Evolutionary conservation across 2,113 vertebrate genomes (phyloP).

Genomic region (Sinocyclocheilus rhinocerous): DNA sequence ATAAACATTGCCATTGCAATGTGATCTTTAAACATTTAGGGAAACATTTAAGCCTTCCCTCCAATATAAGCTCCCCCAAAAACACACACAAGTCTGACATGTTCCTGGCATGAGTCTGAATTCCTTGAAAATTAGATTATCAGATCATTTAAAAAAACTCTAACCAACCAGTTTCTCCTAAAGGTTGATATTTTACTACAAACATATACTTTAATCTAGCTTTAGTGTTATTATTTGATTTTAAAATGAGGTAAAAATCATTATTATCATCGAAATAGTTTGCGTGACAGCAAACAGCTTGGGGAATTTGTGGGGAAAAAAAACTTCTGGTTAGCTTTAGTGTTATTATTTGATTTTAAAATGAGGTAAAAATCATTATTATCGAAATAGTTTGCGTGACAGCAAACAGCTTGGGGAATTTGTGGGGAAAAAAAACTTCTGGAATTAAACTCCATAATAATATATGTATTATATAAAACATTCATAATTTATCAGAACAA

Average conservation of each 20-base stretch:
- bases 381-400: not conserved
- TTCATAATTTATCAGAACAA: not conserved
- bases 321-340: not conserved
- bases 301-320: not conserved
- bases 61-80: no score
- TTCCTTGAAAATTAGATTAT: constrained; percentile 68
- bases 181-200: not conserved
- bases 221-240: not conserved
- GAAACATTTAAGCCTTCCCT: no score
- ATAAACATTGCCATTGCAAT: no score
- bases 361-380: not conserved
- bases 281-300: not conserved
- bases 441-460: not conserved
- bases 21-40: no score
- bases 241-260: not conserved
- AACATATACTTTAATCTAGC: not conserved
- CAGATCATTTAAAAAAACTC: constrained; percentile 60
- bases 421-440: not conserved
- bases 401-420: not conserved
- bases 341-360: not conserved
- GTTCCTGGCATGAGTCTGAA: constrained; percentile 69
- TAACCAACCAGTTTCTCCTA: constrained; percentile 2
- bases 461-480: not conserved
- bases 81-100: constrained; percentile 56
- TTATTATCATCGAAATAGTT: not conserved